Percentiles rank a stretch among this genome's conserved stretches.
These are phyloP conservation scores for Craniophora ligustri DNA, from an alignment of 2,888 invertebrate species.

Conservation along the genomic window DNA sequence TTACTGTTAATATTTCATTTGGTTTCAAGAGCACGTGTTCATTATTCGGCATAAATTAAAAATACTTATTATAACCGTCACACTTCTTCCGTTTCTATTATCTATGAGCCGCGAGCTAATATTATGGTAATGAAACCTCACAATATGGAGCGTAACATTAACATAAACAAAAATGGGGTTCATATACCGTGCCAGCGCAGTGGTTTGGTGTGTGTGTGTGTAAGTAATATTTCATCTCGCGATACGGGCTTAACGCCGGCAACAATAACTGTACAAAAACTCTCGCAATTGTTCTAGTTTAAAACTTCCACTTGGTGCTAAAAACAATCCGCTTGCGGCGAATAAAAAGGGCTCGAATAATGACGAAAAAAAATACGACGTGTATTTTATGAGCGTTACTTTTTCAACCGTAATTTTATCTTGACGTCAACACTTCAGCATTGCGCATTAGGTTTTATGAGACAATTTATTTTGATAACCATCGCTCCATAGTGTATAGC, in stretches of 20 bases:
- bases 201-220: conserved; percentile 21
- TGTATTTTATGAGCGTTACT: conserved; percentile 28
- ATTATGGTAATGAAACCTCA: conserved; percentile 50
- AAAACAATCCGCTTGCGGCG: conserved; percentile 36
- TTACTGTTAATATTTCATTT: neutral
- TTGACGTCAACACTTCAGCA: conserved; percentile 35
- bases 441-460: conserved; percentile 42
- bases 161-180: conserved; percentile 45
- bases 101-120: conserved; percentile 32
- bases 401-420: conserved; percentile 48
- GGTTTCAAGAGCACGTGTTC: conserved; percentile 12
- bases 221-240: conserved; percentile 47
- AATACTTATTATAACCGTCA: conserved; percentile 6
- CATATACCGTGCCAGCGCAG: conserved; percentile 17
- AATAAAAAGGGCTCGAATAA: conserved; percentile 35
- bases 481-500: conserved; percentile 25
- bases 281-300: conserved; percentile 49
- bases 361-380: conserved; percentile 26
- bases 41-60: conserved; percentile 6
- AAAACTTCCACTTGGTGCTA: conserved; percentile 39
- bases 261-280: conserved; percentile 50
- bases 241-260: conserved; percentile 40
- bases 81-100: conserved; percentile 20
- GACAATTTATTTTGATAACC: conserved; percentile 50
- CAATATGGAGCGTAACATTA: conserved; percentile 47